Base-by-base conservation (phyloP, 1,140 invertebrate species). In the Drosophila subpulchrella region DNA sequence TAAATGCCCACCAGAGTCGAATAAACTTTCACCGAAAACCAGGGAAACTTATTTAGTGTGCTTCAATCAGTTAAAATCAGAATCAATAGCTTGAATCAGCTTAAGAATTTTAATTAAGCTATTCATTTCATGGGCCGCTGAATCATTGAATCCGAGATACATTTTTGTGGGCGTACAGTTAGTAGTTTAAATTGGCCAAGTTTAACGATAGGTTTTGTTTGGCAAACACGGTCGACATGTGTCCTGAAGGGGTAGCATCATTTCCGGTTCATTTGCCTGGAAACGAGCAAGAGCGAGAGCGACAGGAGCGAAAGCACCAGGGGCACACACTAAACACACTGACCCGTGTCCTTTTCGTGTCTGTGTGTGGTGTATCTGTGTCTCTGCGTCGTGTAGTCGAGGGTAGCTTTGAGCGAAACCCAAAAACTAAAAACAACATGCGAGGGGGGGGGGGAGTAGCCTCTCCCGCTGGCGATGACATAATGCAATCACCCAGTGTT, bases 261-360 rank as follows among this genome's bases (percentile, higher is more conserved):
- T 84, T 84, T 88, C 80, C 84, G 84, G 72, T 72, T 89, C 68
- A 72, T 66, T 78, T 89, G 80, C 84, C 66, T 46, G 55, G 53
- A 88, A 70, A 66, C 56, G 27, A 78, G 65, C 63, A 57, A 58
- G 62, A 79, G 39, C 61, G 42, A 67, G 75, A 63, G 50, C 51
- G 71, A 73, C 58, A 39, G 6, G 32, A 65, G 30, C 20, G 68
- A 75, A 56, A 20, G 56, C 32, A 34, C 32, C 32, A 32, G 6
- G 7, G 30, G 61, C 38, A 65, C 32, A 54, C 46, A 48, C 58
- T 12, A 46, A 46, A 77, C 36, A 75, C 57, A 55, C 41, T 75
- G 73, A 60, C 74, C 72, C 74, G 38, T 76, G 74, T 76, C 50
- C 72, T 53, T 50, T 38, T 10, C 34, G 6, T 24, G 13, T 41